A percentile compares a stretch with the other conserved stretches of the same genome.
phyloP scores from a whole-genome alignment of 2,113 vertebrate genomes.

The Dicrurus megarhynchus region DNA sequence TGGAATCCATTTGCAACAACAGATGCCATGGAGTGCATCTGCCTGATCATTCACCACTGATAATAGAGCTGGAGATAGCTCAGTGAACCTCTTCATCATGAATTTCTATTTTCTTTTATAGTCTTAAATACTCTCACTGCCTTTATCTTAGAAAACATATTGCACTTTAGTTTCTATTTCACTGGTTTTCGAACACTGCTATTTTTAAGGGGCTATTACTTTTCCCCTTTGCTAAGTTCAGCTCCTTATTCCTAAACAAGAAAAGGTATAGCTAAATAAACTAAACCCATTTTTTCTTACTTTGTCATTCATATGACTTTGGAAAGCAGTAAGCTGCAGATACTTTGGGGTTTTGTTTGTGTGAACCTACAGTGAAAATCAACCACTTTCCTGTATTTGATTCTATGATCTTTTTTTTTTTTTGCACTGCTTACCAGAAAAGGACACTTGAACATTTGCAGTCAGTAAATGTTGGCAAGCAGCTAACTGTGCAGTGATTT shows the following conservation, averaged over 20 bases:
- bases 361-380: neutral
- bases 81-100: neutral
- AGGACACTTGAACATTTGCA: neutral
- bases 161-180: neutral
- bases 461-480: neutral
- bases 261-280: neutral
- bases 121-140: neutral
- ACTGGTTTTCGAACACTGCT: neutral
- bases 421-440: neutral
- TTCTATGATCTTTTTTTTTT: neutral
- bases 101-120: constrained; percentile 30
- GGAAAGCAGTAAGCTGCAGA: neutral
- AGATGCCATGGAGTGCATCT: neutral
- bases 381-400: neutral
- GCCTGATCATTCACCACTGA: neutral
- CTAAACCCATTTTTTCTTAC: neutral
- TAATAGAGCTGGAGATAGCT: neutral
- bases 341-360: neutral
- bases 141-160: neutral
- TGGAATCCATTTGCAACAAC: neutral
- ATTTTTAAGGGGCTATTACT: neutral
- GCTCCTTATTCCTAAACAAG: neutral
- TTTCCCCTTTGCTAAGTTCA: neutral
- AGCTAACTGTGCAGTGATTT: neutral
- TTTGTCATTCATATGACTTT: neutral